These are phyloP conservation scores for Cosmia pyralina DNA, from an alignment of 2,888 invertebrate species.

Conservation along the genomic window DNA sequence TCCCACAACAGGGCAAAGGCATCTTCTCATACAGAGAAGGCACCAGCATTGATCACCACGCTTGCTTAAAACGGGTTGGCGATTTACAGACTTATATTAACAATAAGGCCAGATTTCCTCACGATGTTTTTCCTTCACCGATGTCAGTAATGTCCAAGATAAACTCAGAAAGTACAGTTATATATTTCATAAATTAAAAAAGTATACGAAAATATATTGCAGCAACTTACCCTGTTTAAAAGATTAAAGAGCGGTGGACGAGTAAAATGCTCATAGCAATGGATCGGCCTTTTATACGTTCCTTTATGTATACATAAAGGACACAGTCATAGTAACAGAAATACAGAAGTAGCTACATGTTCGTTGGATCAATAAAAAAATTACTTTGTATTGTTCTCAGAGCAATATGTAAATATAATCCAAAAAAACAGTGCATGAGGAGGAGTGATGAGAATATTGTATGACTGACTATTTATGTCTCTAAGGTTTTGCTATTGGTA, in stretches of 20 bases:
- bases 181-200: neutral
- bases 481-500: neutral
- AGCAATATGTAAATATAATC: neutral
- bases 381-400: slow-evolving; percentile 10
- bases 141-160: neutral
- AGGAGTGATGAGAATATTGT: slow-evolving; percentile 2
- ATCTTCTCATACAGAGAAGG: neutral
- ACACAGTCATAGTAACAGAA: neutral
- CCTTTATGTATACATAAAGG: neutral
- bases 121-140: neutral
- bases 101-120: neutral
- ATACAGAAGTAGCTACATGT: neutral
- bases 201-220: neutral
- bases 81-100: neutral
- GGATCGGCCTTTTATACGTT: slow-evolving; percentile 48
- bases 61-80: neutral
- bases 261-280: slow-evolving; percentile 33
- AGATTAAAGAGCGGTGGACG: slow-evolving; percentile 21
- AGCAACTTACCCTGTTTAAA: slow-evolving; percentile 47
- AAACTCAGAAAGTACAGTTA: neutral
- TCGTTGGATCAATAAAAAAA: slow-evolving; percentile 1
- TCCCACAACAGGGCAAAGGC: no score
- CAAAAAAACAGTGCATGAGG: slow-evolving; percentile 1
- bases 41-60: neutral
- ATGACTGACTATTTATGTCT: neutral